These are phyloP conservation scores for Acropternis orthonyx DNA, from an alignment of 2,797 vertebrate species.

Conservation along the genomic window DNA sequence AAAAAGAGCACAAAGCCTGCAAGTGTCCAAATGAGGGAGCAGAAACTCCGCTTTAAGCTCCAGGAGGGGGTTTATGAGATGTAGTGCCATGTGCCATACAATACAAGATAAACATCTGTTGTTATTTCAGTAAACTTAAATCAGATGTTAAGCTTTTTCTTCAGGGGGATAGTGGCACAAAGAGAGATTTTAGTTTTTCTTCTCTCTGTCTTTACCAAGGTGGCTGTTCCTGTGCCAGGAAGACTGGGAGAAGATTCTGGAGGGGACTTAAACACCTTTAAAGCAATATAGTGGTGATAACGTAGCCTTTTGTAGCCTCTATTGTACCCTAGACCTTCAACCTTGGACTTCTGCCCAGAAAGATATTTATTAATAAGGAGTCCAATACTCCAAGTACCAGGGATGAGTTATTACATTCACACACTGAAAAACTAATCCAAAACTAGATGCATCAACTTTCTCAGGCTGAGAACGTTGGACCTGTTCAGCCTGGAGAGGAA, in stretches of 20 bases:
- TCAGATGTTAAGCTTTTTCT: conserved; percentile 81
- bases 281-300: neutral
- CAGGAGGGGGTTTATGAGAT: conserved; percentile 83
- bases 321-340: neutral
- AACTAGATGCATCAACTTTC: neutral
- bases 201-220: neutral
- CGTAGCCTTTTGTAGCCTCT: neutral
- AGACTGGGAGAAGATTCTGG: neutral
- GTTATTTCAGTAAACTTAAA: conserved; percentile 86
- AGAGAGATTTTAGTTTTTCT: neutral
- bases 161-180: conserved; percentile 57
- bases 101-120: conserved; percentile 88
- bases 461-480: neutral
- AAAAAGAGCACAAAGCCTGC: conserved; percentile 63
- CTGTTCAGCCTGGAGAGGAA: neutral
- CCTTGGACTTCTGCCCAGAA: neutral
- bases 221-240: neutral
- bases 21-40: conserved; percentile 54
- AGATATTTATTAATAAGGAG: neutral
- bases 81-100: conserved; percentile 84
- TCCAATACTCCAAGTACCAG: neutral
- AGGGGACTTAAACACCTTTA: neutral
- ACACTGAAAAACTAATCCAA: neutral
- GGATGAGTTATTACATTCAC: neutral
- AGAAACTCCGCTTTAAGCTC: conserved; percentile 72